Base-by-base conservation (phyloP, 2,797 vertebrate genomes). In the Xenentodon cancila region DNA sequence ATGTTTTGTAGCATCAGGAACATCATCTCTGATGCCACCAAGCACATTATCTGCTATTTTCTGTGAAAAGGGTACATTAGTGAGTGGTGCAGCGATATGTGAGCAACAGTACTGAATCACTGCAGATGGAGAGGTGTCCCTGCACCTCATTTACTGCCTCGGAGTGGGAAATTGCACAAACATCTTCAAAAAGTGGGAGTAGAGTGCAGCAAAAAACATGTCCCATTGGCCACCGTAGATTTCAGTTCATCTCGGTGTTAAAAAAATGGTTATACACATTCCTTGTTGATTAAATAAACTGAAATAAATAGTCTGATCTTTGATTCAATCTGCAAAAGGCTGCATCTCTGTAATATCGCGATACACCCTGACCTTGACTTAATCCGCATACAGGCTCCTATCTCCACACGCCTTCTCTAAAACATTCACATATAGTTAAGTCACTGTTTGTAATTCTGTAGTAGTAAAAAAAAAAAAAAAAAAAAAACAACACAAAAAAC, bases 71-170 rank as follows among this genome's bases (percentile, higher is more conserved):
- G 70, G 58, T 21, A 67, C 25, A 64, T 56, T 18, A 55, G 81
- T 73, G 73, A 82, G 56, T 53, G 65, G 78, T 80, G 76, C 46
- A 73, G 65, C 64, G 64, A 11, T 67, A 68, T 80, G 75, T 80
- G 71, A 63, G 73, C 48, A 75, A 71, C 67, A 80, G 82, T 71
- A 65, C 50, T 65, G 58, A 75, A 71, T 79, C 76, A 54, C 19
- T 61, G 62, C 44, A 60, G 69, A 79, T 61, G 22, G 34, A 77
- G 87, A 89, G 89, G 84, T 77, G 88, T 82, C 85, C 89, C 88
- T 30, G 88, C 88, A 88, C 88, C 91, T 87, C 85, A 63, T 68
- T 59, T 53, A 63, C 59, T 57, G 66, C 76, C 60, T 55, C 42
- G 56, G 18, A 54, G 57, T 60, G 59, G 47, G 60, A 64, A 74